phyloP scores from a whole-genome alignment of 2,113 vertebrate genomes.

The Brienomyrus longianalis region DNA sequence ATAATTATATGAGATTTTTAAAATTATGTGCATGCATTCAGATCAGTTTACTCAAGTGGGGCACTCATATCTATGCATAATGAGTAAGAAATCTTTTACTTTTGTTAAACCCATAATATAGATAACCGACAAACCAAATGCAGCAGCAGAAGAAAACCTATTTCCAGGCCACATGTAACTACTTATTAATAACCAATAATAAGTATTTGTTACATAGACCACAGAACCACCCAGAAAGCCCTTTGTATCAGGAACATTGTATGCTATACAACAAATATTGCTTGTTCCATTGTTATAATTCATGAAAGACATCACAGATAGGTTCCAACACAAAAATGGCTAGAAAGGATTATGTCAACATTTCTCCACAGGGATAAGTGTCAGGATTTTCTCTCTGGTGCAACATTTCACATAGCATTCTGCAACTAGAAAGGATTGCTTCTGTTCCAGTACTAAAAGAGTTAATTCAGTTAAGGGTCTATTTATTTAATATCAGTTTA shows the following conservation, averaged over 20 bases:
- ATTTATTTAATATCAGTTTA: not conserved
- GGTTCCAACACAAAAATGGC: not conserved
- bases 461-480: not conserved
- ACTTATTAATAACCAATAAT: not conserved
- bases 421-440: not conserved
- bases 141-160: not conserved
- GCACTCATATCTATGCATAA: not conserved
- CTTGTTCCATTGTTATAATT: constrained; percentile 10
- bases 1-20: not conserved
- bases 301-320: not conserved
- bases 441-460: not conserved
- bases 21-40: not conserved
- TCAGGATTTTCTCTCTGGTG: not conserved
- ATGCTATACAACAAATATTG: not conserved
- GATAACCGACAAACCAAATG: not conserved
- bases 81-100: not conserved
- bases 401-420: not conserved
- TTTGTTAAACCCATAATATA: not conserved
- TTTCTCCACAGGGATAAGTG: not conserved
- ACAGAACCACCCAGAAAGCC: not conserved
- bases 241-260: not conserved
- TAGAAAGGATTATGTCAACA: not conserved
- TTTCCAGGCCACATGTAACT: not conserved
- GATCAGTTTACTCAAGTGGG: constrained; percentile 6
- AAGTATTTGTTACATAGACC: not conserved